These are phyloP conservation scores for Danionella cerebrum DNA, from an alignment of 2,113 vertebrate species.

Conservation along the genomic window DNA sequence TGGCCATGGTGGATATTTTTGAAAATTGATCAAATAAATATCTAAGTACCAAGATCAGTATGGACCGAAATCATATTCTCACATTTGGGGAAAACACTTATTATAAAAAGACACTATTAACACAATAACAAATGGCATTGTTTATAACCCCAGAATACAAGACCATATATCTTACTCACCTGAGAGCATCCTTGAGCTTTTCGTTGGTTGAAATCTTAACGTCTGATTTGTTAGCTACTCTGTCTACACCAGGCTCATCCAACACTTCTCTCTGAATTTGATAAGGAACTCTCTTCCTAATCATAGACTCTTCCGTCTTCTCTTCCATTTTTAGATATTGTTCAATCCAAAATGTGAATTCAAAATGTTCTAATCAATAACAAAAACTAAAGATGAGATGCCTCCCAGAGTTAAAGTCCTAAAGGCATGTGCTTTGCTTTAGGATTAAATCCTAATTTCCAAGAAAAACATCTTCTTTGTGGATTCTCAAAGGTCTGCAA, in stretches of 20 bases:
- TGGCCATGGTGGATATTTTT: too few species aligned
- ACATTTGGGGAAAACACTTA: too few species aligned
- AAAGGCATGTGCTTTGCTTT: not conserved
- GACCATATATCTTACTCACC: conserved; percentile 44
- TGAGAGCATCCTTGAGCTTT: conserved; percentile 52
- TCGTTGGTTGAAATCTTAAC: conserved; percentile 38
- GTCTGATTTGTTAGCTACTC: conserved; percentile 46
- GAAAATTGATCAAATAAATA: too few species aligned
- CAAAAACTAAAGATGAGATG: not conserved
- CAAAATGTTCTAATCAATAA: not conserved
- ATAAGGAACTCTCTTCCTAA: conserved; percentile 44
- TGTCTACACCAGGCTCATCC: conserved; percentile 55
- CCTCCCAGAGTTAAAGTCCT: not conserved
- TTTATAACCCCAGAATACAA: not conserved
- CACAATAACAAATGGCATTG: not conserved
- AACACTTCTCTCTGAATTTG: conserved; percentile 52
- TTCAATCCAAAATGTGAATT: not conserved
- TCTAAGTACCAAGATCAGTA: too few species aligned
- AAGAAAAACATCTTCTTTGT: not conserved
- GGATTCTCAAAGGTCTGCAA: not conserved
- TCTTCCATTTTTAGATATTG: not conserved
- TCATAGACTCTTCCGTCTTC: conserved; percentile 27
- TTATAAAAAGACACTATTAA: not conserved
- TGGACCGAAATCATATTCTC: too few species aligned
- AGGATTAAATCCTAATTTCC: not conserved